Conservation (phyloP, 2,113 vertebrate genomes). For the Emberiza fucata region DNA sequence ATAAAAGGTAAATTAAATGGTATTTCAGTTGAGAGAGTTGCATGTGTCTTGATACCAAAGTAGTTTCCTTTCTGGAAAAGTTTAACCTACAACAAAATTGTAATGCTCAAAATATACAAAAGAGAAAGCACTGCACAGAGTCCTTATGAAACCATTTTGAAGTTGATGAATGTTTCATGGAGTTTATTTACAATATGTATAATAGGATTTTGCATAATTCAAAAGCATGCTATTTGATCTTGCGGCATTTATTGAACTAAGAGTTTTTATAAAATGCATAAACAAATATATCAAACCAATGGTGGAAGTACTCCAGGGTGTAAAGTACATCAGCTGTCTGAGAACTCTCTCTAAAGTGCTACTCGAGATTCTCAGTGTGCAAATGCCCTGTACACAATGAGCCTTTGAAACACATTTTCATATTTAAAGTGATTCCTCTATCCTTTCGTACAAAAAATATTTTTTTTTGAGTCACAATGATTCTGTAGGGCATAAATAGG, state of each 20-base stretch:
- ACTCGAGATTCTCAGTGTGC: background rate
- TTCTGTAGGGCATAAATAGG: too few species aligned
- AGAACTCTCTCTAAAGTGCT: background rate
- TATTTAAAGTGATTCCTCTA: background rate
- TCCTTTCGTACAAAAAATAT: background rate
- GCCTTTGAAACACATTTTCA: background rate
- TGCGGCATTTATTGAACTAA: constrained; percentile 35
- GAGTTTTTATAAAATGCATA: constrained; percentile 25
- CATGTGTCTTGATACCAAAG: background rate
- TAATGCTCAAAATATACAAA: background rate
- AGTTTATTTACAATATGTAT: constrained; percentile 54
- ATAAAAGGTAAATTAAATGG: background rate
- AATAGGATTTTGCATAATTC: constrained; percentile 67
- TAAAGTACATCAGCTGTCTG: background rate
- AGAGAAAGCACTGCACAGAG: background rate
- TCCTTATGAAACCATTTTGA: background rate
- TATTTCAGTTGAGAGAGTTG: background rate
- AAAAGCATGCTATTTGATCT: constrained; percentile 48
- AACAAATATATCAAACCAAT: constrained; percentile 2
- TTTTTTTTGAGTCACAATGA: background rate
- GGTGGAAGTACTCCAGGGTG: background rate
- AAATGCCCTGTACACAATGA: background rate
- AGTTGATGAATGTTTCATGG: constrained; percentile 61
- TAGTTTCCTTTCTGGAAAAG: background rate
- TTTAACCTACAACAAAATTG: background rate